Percentiles rank a stretch among this genome's conserved stretches.
Conservation (phyloP, 2,888 invertebrate species). For the Drosophila affinis region DNA sequence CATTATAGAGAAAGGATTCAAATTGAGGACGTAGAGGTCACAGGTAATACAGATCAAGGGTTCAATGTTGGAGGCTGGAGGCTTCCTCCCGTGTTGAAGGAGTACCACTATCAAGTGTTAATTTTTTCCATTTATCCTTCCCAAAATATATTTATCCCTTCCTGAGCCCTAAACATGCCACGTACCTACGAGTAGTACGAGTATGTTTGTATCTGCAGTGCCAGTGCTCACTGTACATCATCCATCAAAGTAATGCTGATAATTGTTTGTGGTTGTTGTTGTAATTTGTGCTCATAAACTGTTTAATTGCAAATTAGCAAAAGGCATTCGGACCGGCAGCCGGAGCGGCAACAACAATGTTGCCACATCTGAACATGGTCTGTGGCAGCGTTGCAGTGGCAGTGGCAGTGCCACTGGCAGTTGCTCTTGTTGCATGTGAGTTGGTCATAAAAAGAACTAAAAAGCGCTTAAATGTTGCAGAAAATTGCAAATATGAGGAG, state of each 20-base stretch:
- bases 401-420: slow-evolving; percentile 29
- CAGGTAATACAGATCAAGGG: too few relatives aligned
- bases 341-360: slow-evolving; percentile 33
- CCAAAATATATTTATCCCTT: too few relatives aligned
- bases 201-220: not conserved
- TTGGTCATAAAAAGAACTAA: slow-evolving; percentile 54
- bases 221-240: slow-evolving; percentile 14
- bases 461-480: slow-evolving; percentile 50
- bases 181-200: too few relatives aligned
- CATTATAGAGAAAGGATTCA: too few relatives aligned
- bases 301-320: slow-evolving; percentile 79
- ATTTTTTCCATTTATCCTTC: too few relatives aligned
- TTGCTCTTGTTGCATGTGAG: slow-evolving; percentile 65
- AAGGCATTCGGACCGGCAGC: slow-evolving; percentile 32
- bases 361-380: slow-evolving; percentile 25
- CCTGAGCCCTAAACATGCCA: too few relatives aligned
- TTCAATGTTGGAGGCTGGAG: too few relatives aligned
- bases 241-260: slow-evolving; percentile 40
- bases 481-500: slow-evolving; percentile 45
- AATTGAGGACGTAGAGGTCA: too few relatives aligned
- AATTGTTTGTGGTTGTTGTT: slow-evolving; percentile 49
- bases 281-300: slow-evolving; percentile 77
- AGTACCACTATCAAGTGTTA: too few relatives aligned
- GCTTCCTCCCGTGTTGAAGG: too few relatives aligned
- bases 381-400: not conserved